phyloP scores from a whole-genome alignment of 2,888 invertebrate species.

The Scrobipalpa costella region DNA sequence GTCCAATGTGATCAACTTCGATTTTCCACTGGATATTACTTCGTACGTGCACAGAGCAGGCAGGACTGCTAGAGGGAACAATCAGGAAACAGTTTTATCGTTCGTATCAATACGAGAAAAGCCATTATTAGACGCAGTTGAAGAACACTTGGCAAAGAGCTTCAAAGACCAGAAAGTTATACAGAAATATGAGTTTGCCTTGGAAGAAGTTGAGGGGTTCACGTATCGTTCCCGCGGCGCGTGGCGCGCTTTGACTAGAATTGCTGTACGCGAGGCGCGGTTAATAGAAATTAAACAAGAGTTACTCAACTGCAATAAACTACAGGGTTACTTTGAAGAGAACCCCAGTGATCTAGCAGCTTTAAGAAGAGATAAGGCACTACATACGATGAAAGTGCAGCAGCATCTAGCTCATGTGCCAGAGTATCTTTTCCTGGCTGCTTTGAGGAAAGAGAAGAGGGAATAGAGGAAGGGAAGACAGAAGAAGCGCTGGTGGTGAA shows the following conservation, averaged over 20 bases:
- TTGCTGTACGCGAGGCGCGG: conserved; percentile 96
- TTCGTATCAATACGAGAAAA: conserved; percentile 93
- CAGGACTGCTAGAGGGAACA: conserved; percentile 92
- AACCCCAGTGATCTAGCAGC: conserved; percentile 94
- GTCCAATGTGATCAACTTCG: conserved; percentile 98
- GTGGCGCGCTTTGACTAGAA: conserved; percentile 95
- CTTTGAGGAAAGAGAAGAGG: conserved; percentile 83
- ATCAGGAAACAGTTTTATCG: conserved; percentile 90
- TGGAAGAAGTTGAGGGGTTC: too few relatives aligned
- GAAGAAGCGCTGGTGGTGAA: conserved; percentile 43
- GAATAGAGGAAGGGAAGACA: conserved; percentile 44
- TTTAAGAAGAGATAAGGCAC: conserved; percentile 90
- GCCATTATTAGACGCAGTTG: conserved; percentile 86
- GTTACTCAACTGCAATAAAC: conserved; percentile 93
- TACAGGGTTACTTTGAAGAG: conserved; percentile 96
- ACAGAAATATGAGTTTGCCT: conserved; percentile 83
- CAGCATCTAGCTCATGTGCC: conserved; percentile 95
- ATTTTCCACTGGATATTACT: conserved; percentile 94
- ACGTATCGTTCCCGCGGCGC: conserved; percentile 97
- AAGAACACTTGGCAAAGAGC: conserved; percentile 85
- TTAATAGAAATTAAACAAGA: conserved; percentile 97
- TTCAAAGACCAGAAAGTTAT: conserved; percentile 83
- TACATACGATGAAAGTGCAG: conserved; percentile 92
- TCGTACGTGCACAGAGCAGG: conserved; percentile 98
- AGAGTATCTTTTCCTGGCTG: conserved; percentile 92